Conservation (phyloP, 1,140 invertebrate species). For the Dendrolimus punctatus region DNA sequence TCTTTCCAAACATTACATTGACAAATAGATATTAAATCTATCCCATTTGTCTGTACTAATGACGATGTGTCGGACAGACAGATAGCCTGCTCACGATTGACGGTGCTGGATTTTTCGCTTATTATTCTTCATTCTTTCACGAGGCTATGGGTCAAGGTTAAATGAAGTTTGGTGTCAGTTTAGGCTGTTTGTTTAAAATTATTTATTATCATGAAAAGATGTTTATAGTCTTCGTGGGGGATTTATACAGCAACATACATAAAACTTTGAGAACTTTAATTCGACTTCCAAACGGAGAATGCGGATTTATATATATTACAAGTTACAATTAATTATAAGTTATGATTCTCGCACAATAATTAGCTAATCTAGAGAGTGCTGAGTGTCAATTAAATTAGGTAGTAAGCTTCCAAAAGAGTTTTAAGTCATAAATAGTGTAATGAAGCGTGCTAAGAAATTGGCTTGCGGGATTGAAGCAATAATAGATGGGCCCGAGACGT, state of each 20-base stretch:
- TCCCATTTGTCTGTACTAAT: constrained; percentile 5
- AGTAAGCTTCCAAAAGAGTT: no score
- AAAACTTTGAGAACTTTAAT: no score
- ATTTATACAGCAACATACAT: no score
- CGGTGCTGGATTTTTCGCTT: constrained; percentile 31
- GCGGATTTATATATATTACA: no score
- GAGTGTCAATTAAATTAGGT: no score
- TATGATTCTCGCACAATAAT: no score
- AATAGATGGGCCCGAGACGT: constrained; percentile 54
- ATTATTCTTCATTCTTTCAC: constrained; percentile 27
- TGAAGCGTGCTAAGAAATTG: constrained; percentile 53
- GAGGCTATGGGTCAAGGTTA: constrained; percentile 41
- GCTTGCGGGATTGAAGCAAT: constrained; percentile 39
- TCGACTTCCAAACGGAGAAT: no score
- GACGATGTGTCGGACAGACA: constrained; percentile 4
- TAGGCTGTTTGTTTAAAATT: no score
- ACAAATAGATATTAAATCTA: neutral
- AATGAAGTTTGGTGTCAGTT: constrained; percentile 20
- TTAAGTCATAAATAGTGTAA: constrained; percentile 7
- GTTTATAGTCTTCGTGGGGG: no score
- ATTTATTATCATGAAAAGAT: no score
- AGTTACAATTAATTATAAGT: no score
- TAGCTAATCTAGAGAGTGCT: no score
- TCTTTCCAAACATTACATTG: constrained; percentile 5
- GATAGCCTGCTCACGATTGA: constrained; percentile 12